Evolutionary conservation across 1,140 invertebrate species (phyloP), one percentile per base, ranked within the genome.

Genomic region (Hyposmocoma kahamanoa): DNA sequence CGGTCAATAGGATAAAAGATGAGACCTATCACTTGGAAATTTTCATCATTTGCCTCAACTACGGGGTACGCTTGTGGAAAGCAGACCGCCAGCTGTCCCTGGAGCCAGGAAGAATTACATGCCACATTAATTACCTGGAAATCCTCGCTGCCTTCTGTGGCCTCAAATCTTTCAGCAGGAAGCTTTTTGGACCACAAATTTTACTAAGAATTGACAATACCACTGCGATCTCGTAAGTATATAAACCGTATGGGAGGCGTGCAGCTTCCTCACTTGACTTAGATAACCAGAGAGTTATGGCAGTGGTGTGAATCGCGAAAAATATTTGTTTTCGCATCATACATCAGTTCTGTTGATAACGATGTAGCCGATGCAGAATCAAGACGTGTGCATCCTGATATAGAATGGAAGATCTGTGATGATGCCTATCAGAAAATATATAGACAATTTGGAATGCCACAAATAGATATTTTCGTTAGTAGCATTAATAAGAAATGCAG

Each of bases 171-270:
- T 50, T 44, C 26, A 13, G 21, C 15, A 32, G 19, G 22, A 15
- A 44, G 20, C 5, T 32, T 3, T 36, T 13, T 28, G 20, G n/a
- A n/a, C n/a, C n/a, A 49, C 26, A 50, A 28, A 62, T 66, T 10
- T 22, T 62, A 9, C 30, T 66, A 15, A 21, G 59, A 10, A 51
- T 69, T 15, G 47, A 42, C 26, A 49, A 49, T 17, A 42, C 47
- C 3, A 49, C 47, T 6, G 47, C 47, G 13, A 34, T 49, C 5
- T 41, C 47, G 1, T 49, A 49, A 13, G 22, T 49, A 18, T 28
- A 49, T 17, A n/a, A n/a, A n/a, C n/a, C 17, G 30, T 1, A 38
- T 38, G 30, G 45, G 45, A 2, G 32, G 45, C 34, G 22, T 50
- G 3, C 47, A 43, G 19, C 43, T 21, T 20, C 38, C 47, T 9